Evolutionary conservation across 2,888 invertebrate genomes (phyloP).

Genomic region (Serripes groenlandicus): DNA sequence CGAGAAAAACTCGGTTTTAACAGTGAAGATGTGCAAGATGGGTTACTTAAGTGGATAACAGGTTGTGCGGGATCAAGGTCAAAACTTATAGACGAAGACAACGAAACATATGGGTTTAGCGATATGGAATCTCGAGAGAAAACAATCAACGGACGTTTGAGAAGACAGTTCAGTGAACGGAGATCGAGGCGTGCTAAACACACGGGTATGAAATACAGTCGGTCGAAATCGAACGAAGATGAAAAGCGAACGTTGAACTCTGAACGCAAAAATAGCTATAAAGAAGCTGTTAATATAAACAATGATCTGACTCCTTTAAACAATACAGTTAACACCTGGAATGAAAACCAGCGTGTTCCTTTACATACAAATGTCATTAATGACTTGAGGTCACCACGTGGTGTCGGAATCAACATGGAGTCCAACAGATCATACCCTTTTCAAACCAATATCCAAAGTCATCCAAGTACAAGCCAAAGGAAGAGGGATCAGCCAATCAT

Average conservation of each 20-base stretch:
- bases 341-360: background rate
- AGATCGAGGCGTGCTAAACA: background rate
- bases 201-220: background rate
- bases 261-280: background rate
- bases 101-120: constrained; percentile 31
- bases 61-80: constrained; percentile 30
- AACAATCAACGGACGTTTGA: background rate
- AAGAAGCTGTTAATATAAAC: background rate
- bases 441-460: constrained; percentile 29
- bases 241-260: background rate
- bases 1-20: background rate
- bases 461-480: background rate
- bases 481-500: constrained; percentile 1
- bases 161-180: background rate
- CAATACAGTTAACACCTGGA: background rate
- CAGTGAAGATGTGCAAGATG: constrained; percentile 36
- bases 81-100: constrained; percentile 42
- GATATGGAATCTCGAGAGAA: constrained; percentile 5
- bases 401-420: background rate
- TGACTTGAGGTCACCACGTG: too few relatives aligned
- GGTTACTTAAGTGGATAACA: constrained; percentile 34
- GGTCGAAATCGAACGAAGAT: constrained; percentile 5
- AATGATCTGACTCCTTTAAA: background rate
- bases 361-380: background rate
- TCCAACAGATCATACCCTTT: background rate